Evolutionary conservation across 2,113 vertebrate species (phyloP), one percentile per base, ranked within the genome.

Genomic region (Labeo catla): DNA sequence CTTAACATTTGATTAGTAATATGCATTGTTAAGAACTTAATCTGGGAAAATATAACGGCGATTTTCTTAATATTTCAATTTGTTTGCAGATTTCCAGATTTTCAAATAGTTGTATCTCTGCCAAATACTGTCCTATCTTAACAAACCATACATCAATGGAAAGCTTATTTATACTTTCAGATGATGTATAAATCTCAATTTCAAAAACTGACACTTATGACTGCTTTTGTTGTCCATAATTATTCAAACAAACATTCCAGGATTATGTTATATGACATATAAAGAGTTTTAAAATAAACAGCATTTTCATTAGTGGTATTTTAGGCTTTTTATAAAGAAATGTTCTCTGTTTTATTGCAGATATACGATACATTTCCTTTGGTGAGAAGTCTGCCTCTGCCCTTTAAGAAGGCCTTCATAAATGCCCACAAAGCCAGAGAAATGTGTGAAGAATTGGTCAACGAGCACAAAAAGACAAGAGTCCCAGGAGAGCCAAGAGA

Each of bases 401-500:
- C 90, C 15, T 92, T 92, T 45, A 81, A 87, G 72, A 90, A 86
- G 19, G 59, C 81, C n/a, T 76, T 91, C 45, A 39, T 68, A 36
- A 92, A 88, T 45, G 15, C 21, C 4, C 6, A 47, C 0, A 68
- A 12, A 39, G 12, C 87, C 13, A 81, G 83, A 84, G 77, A 70
- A 23, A 84, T 81, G 70, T 49, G 84, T n/a, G 21, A 7, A 70
- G 77, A 85, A 8, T 36, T 93, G 73, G 10, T 89, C 3, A 49
- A 89, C 10, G 50, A 89, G 0, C 90, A 85, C 87, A 92, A 86
- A 52, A 65, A 74, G n/a, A 87, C 86, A 0, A 72, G 86, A 50
- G 86, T 86, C 54, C 76, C 84, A 34, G 88, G 86, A 84, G 66
- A 93, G 80, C 90, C 88, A 23, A 80, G 88, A 68, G 86, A 92